Evolutionary conservation across 2,888 invertebrate genomes (phyloP), one percentile per base, ranked within the genome.

Genomic region (Hetaerina titia): DNA sequence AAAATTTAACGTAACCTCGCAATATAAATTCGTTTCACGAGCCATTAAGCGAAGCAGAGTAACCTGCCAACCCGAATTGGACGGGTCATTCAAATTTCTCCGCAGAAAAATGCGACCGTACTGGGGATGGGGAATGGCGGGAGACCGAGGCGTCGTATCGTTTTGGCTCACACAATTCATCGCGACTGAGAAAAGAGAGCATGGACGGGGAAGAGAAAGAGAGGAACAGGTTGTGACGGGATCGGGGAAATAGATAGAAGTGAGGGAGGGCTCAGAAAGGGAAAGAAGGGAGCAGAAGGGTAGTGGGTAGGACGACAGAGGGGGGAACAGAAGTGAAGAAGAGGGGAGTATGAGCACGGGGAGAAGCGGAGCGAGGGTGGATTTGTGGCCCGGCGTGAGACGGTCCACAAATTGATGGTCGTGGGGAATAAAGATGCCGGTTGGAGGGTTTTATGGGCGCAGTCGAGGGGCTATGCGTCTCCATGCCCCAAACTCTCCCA

Each of bases 381-480:
- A 69, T n/a, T 31, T 69, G 22, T 17, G 6, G 56, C 7, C 8
- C 19, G 60, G 56, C 31, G 92, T 4, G 15, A 69, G 56, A 74
- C n/a, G 89, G 89, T 15, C 22, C 89, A 45, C 57, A 89, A 69
- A 74, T 74, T 45, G 69, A n/a, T 22, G 74, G 74, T 57, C 45
- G 22, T 11, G n/a, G 45, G 57, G 89, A 56, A 89, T 89, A 89
- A 89, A 69, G 92, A 92, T 69, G 19, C 25, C 69, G 45, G 56
- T 2, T 19, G 22, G 69, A 56, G 56, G 74, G 63, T 89, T 89
- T 89, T 89, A 89, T n/a, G 89, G 89, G 2, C 89, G 57, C 22
- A n/a, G 58, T 11, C 58, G n/a, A n/a, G 89, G 22, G 45, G 81
- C 31, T 1, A 31, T 89, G 89, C 58, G 58, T 57, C 89, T 89